A percentile compares a stretch with the other conserved stretches of the same genome.
These are phyloP conservation scores for Ceratina australensis DNA, from an alignment of 1,140 invertebrate species.

Conservation along the genomic window DNA sequence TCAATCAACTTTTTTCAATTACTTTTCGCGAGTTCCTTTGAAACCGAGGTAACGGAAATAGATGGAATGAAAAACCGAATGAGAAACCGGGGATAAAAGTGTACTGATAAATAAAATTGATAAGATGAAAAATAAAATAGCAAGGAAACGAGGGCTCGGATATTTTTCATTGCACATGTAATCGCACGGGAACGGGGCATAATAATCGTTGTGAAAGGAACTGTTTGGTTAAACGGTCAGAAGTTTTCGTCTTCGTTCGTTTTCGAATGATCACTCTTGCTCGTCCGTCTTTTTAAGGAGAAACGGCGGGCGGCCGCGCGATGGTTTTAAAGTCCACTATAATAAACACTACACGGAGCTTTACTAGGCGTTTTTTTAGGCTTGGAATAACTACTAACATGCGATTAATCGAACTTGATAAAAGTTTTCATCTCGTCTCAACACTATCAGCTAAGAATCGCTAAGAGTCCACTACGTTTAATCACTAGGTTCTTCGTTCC, in stretches of 20 bases:
- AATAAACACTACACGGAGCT: slow-evolving; percentile 28
- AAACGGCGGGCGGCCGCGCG: slow-evolving; percentile 22
- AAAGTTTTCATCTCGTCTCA: background rate
- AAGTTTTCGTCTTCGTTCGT: too few relatives aligned
- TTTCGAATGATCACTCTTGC: background rate
- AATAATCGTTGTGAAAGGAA: background rate
- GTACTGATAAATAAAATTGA: background rate
- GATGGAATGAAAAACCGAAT: background rate
- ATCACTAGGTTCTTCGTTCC: slow-evolving; percentile 51
- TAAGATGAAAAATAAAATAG: background rate
- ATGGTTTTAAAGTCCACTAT: slow-evolving; percentile 31
- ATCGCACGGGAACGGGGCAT: background rate
- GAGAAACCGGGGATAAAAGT: background rate
- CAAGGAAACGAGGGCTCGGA: background rate
- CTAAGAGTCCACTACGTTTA: slow-evolving; percentile 56
- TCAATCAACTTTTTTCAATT: slow-evolving; percentile 13
- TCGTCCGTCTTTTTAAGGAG: slow-evolving; percentile 34
- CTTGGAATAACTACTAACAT: slow-evolving; percentile 62
- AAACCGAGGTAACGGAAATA: slow-evolving; percentile 17
- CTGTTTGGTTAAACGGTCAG: background rate
- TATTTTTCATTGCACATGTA: slow-evolving; percentile 3
- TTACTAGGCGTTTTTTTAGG: slow-evolving; percentile 55
- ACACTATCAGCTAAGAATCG: slow-evolving; percentile 34
- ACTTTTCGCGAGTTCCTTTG: slow-evolving; percentile 10
- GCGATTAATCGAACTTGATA: slow-evolving; percentile 49